These are phyloP conservation scores for Macaca nemestrina DNA, from an alignment of 2,113 vertebrate genomes.

Conservation along the genomic window DNA sequence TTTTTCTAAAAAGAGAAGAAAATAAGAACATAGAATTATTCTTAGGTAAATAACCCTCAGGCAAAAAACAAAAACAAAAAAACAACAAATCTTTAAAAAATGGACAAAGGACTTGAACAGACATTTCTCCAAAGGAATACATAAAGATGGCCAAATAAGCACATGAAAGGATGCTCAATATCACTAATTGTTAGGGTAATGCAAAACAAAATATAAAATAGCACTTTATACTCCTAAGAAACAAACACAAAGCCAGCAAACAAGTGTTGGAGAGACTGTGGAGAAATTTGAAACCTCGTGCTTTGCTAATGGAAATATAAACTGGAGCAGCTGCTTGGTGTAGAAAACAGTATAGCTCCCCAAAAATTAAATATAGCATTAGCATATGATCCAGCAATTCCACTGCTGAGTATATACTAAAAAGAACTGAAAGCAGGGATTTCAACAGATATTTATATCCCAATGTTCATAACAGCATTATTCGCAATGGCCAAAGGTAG, in stretches of 20 bases:
- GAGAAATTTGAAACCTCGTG: not conserved
- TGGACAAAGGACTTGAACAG: not conserved
- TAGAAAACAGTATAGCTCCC: not conserved
- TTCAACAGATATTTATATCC: not conserved
- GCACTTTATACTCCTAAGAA: not conserved
- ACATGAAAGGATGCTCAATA: not conserved
- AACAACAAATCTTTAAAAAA: not conserved
- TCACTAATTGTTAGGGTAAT: not conserved
- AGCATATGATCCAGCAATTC: not conserved
- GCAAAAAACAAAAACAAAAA: not conserved
- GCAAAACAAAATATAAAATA: not conserved
- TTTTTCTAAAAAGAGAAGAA: slow-evolving; percentile 26
- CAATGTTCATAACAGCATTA: not conserved
- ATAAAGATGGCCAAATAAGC: not conserved
- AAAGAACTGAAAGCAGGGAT: too few relatives aligned
- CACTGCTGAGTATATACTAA: not conserved
- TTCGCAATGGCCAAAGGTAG: not conserved
- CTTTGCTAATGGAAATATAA: not conserved
- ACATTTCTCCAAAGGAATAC: slow-evolving; percentile 5
- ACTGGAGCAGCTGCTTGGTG: not conserved
- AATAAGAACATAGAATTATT: not conserved
- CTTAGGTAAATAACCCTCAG: not conserved
- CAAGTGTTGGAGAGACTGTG: not conserved
- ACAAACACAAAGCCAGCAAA: not conserved
- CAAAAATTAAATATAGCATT: not conserved